Conservation (phyloP, 64 coral and sea anemone genomes). For the Montipora sp. region DNA sequence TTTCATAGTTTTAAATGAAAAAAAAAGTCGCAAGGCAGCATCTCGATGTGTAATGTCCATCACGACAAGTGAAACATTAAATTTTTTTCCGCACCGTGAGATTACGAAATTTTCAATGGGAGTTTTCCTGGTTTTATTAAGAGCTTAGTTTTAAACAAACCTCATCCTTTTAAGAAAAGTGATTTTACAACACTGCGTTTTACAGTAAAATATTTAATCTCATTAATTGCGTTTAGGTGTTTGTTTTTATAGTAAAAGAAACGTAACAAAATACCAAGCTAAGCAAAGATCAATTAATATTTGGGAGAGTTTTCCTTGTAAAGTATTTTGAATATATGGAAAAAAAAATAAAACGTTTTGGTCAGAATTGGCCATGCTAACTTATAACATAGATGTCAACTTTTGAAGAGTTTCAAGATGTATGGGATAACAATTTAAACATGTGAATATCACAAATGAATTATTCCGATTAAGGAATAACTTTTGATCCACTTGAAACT, state of each 20-base stretch:
- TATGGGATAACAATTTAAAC: background rate
- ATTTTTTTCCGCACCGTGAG: background rate
- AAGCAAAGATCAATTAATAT: background rate
- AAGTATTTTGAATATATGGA: background rate
- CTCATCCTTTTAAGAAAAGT: background rate
- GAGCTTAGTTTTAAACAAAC: background rate
- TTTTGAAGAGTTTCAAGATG: background rate
- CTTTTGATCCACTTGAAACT: constrained; percentile 45
- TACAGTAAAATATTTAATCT: constrained; percentile 34
- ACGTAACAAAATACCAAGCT: constrained; percentile 22
- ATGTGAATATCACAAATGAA: constrained; percentile 31
- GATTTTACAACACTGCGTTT: background rate
- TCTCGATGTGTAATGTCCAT: no score
- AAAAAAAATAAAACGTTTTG: background rate
- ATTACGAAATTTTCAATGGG: background rate
- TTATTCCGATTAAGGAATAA: constrained; percentile 26
- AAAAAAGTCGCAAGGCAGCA: no score
- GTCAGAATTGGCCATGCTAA: background rate
- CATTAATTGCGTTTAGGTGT: constrained; percentile 3
- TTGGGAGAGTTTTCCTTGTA: background rate
- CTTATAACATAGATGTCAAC: no score
- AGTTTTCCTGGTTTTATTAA: background rate
- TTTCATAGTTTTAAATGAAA: no score
- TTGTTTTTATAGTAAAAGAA: constrained; percentile 9
- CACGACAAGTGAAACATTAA: background rate